A percentile compares a stretch with the other conserved stretches of the same genome.
Evolutionary conservation across 1,140 invertebrate species (phyloP).

Genomic region (Tetragonula clypearis): DNA sequence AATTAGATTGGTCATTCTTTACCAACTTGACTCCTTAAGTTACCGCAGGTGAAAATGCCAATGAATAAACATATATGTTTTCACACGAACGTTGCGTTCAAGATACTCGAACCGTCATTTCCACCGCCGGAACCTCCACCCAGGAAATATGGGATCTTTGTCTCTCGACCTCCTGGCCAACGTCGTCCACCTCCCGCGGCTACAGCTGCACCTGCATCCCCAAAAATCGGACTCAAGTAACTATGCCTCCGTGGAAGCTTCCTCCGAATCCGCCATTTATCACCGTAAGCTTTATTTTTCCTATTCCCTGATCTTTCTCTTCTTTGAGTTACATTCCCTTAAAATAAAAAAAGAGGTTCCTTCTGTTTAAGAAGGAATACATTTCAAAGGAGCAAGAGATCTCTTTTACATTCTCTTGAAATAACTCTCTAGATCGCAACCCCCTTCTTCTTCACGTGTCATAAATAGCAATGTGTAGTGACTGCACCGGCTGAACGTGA

Average conservation of each 20-base stretch:
- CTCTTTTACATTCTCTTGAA: no score
- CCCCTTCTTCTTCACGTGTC: no score
- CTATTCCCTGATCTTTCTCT: no score
- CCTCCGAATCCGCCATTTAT: constrained; percentile 52
- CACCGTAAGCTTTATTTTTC: neutral
- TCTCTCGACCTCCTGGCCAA: constrained; percentile 68
- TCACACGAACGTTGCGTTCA: neutral
- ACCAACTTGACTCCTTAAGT: no score
- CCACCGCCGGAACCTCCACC: constrained; percentile 69
- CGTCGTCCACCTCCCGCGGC: constrained; percentile 45
- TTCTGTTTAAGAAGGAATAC: no score
- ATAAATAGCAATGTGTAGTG: no score
- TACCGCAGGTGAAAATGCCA: neutral
- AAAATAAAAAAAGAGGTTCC: neutral
- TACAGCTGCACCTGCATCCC: constrained; percentile 27
- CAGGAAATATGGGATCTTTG: constrained; percentile 74
- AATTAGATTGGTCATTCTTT: no score
- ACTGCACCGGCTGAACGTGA: no score
- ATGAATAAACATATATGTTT: neutral
- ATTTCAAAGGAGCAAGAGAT: neutral
- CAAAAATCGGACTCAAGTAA: constrained; percentile 74
- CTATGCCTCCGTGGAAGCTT: constrained; percentile 63
- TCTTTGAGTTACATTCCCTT: neutral
- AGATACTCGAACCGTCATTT: constrained; percentile 75
- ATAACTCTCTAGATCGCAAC: no score